Evolutionary conservation across 2,113 vertebrate species (phyloP), one percentile per base, ranked within the genome.

Genomic region (Astatotilapia flaviijosephi): DNA sequence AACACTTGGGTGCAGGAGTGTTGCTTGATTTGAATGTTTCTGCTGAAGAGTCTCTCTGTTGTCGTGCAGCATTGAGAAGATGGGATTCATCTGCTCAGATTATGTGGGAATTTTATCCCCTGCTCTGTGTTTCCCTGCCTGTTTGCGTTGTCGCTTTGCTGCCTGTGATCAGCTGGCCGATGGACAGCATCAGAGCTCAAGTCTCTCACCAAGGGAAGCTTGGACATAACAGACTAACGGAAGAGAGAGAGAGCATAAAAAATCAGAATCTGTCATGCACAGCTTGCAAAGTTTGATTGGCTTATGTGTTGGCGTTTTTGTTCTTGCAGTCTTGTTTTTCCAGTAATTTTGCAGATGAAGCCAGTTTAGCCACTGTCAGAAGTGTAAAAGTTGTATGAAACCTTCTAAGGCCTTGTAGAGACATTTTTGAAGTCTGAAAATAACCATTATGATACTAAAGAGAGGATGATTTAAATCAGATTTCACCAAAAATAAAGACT

Each of bases 21-120:
- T 58, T 80, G 81, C 91, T 94, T 86, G 88, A 92, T 73, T 90
- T 87, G 54, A 93, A 83, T 82, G 90, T 88, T 91, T 86, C 81
- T 53, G 42, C 65, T 83, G 82, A 89, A 88, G 83, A 92, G 70
- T 47, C 70, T 47, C 37, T 83, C 85, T 89, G 62, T 84, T 91
- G 31, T 40, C 2, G 33, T 62, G 55, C 47, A 85, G 58, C 83
- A 55, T 77, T 75, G 58, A 83, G 75, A 87, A 83, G 88, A 90
- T 86, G 83, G 77, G 87, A 91, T 91, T 86, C 84, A 83, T 92
- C 83, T 88, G 88, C 68, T 90, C 82, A 60, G 82, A 90, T 83
- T 89, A 85, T 86, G 62, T 17, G 79, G 93, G 73, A 84, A 89
- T 83, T 82, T 88, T 93, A 80, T 92, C 73, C 82, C 21, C 31